phyloP scores from a whole-genome alignment of 2,797 vertebrate species.

The Myiothlypis coronata region DNA sequence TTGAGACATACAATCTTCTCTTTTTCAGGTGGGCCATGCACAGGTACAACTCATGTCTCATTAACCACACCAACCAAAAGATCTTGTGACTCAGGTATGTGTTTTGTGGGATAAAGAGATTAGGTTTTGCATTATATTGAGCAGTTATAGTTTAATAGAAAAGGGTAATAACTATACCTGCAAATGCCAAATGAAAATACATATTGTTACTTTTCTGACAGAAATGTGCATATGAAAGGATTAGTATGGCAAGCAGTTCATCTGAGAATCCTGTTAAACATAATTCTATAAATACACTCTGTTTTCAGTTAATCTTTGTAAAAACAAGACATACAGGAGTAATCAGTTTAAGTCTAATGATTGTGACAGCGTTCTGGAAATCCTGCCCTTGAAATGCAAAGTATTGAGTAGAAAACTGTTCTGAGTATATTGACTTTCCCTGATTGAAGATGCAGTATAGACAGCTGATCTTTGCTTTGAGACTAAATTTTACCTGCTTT shows the following conservation, averaged over 20 bases:
- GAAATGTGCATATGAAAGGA: background rate
- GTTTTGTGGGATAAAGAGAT: background rate
- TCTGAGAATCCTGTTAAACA: background rate
- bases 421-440: background rate
- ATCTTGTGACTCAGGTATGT: slow-evolving; percentile 88
- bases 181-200: background rate
- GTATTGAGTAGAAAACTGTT: background rate
- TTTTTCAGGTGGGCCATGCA: slow-evolving; percentile 88
- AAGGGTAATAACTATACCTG: background rate
- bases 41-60: slow-evolving; percentile 87
- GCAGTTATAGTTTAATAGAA: background rate
- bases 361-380: background rate
- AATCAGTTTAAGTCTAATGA: background rate
- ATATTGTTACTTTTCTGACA: background rate
- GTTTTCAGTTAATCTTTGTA: background rate
- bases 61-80: slow-evolving; percentile 91
- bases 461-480: background rate
- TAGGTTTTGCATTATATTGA: background rate
- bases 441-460: background rate
- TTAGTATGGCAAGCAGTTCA: background rate
- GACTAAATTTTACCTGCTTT: background rate
- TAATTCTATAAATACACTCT: background rate
- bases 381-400: background rate
- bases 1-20: slow-evolving; percentile 31
- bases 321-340: background rate